phyloP scores from a whole-genome alignment of 2,113 vertebrate species.

The Cyprinodon brontotheroides region DNA sequence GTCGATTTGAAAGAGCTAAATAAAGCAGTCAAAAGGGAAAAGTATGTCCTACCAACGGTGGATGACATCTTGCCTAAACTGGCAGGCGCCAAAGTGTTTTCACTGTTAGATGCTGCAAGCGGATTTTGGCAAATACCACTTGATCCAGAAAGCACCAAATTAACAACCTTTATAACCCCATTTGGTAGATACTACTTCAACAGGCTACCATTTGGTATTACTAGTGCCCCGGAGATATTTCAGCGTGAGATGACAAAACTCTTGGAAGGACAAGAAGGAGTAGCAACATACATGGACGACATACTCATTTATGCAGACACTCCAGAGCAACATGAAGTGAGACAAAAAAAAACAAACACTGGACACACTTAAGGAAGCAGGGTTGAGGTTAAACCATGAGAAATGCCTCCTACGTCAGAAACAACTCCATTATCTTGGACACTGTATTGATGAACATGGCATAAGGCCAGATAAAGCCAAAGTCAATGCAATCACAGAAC shows the following conservation, averaged over 20 bases:
- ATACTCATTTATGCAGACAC: conserved; percentile 1
- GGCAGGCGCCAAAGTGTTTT: too few species aligned
- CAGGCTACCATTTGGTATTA: too few species aligned
- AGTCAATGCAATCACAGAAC: conserved; percentile 4
- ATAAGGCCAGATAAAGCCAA: not conserved
- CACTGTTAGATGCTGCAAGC: too few species aligned
- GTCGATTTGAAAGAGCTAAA: too few species aligned
- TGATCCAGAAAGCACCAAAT: too few species aligned
- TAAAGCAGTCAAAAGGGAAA: too few species aligned
- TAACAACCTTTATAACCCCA: too few species aligned
- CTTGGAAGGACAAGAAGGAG: conserved; percentile 1
- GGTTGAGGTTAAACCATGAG: not conserved
- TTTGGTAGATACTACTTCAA: too few species aligned
- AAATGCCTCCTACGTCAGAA: not conserved
- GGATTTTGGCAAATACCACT: too few species aligned
- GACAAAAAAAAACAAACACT: not conserved
- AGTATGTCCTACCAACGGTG: too few species aligned
- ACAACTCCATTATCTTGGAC: not conserved
- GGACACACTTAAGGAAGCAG: not conserved
- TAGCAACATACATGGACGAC: not conserved
- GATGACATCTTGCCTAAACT: too few species aligned
- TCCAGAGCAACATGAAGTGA: not conserved
- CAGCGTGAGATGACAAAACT: not conserved
- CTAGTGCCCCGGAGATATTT: too few species aligned
- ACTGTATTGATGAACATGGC: not conserved